Base-by-base conservation (phyloP, 1,140 invertebrate genomes). In the Eupeodes corollae region DNA sequence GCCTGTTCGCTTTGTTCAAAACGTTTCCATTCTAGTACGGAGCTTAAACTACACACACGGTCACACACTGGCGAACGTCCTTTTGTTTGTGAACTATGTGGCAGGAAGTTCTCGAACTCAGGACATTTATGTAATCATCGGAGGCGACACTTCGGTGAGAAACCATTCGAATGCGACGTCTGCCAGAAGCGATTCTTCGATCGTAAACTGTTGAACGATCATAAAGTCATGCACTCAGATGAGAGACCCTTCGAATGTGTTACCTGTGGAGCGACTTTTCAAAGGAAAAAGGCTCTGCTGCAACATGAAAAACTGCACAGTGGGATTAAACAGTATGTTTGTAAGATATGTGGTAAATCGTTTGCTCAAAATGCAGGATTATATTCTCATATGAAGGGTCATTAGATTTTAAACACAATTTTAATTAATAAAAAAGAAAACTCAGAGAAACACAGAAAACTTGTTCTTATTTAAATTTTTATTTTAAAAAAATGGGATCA, bases 211-310 rank as follows among this genome's bases (percentile, higher is more conserved):
- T 16, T 46, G 8, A 33, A 26, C 8, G 37, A 42, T 68, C 45
- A 65, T 67, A 58, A 46, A 63, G 16, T 32, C 3, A 68, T 61
- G 1, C 68, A 70, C 43, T 69, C 67, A 0, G 64, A 64, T 49
- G 66, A 67, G 47, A 47, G 67, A 35, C 66, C 68, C 11, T 70
- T 67, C 52, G 61, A 56, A 19, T 70, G 67, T 43, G 53, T 65
- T 39, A 62, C 65, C 52, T 70, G 68, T 49, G 64, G 61, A 5
- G 21, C 12, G 10, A 49, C 2, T 12, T 49, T 49, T 44, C 8
- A 15, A 12, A 30, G 47, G 13, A 30, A 26, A 6, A 15, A 14
- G 18, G 34, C 45, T 10, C n/a, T 38, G 34, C 35, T 8, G 13
- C 10, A 26, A 15, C 45, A 46, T 16, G 26, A 15, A 44, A 44